Conservation (phyloP, 2,888 invertebrate genomes). For the Drosophila percnosoma region DNA sequence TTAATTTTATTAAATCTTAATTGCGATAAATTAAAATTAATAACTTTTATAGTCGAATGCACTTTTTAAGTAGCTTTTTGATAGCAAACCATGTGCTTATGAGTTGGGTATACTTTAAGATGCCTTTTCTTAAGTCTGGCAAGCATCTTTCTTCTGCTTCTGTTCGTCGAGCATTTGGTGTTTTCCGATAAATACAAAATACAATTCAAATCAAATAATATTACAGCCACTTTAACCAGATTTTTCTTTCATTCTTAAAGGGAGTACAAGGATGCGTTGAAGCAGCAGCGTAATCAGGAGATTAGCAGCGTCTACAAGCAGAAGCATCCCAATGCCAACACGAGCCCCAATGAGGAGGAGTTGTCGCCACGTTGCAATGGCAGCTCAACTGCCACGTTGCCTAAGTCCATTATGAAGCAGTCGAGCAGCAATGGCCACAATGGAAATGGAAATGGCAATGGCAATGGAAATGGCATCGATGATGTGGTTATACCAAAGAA, state of each 20-base stretch:
- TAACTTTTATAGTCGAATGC: no score
- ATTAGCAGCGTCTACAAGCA: conserved; percentile 88
- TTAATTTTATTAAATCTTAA: no score
- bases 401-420: conserved; percentile 83
- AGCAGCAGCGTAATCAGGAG: conserved; percentile 93
- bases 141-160: no score
- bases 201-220: not conserved
- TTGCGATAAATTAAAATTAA: no score
- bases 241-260: conserved; percentile 84
- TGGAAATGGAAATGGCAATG: conserved; percentile 44
- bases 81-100: no score
- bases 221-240: not conserved
- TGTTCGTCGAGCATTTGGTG: no score
- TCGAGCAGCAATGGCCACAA: conserved; percentile 62
- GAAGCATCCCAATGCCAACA: conserved; percentile 71
- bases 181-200: no score
- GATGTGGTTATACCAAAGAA: conserved; percentile 85
- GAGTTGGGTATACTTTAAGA: no score
- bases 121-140: no score
- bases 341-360: conserved; percentile 75
- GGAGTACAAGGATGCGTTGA: conserved; percentile 95
- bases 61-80: no score
- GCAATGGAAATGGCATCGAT: conserved; percentile 63
- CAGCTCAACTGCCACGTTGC: conserved; percentile 55
- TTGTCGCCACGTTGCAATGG: conserved; percentile 44